Conservation (phyloP, 2,113 vertebrate species). For the Sphyrna mokarran region DNA sequence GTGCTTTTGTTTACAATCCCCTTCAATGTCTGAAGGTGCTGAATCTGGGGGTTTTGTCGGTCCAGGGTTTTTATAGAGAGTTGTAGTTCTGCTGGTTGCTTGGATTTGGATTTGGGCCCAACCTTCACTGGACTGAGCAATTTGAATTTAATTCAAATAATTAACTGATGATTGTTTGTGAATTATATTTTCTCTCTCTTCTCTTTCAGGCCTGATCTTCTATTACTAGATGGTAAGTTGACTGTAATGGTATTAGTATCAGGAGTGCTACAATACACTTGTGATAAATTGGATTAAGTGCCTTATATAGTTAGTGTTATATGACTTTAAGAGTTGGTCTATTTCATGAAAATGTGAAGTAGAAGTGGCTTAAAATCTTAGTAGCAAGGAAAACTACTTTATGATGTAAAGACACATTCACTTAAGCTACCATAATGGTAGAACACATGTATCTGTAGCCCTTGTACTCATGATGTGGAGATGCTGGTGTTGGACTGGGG, state of each 20-base stretch:
- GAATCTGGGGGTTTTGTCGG: background rate
- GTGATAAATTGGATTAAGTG: slow-evolving; percentile 14
- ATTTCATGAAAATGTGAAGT: accelerated
- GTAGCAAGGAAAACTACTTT: background rate
- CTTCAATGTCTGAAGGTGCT: background rate
- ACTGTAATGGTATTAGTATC: background rate
- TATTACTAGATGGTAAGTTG: slow-evolving; percentile 89
- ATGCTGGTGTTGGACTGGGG: no score
- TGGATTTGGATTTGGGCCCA: background rate
- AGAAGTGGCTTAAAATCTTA: background rate
- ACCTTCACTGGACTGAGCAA: background rate
- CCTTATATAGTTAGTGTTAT: background rate
- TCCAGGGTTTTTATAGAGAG: background rate
- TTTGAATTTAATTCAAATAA: background rate
- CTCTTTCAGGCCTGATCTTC: slow-evolving; percentile 77
- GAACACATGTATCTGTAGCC: background rate
- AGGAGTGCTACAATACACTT: background rate
- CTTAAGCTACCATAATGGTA: background rate
- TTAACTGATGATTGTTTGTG: background rate
- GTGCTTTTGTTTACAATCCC: background rate
- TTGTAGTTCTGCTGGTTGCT: background rate
- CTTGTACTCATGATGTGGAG: background rate
- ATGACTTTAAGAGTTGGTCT: slow-evolving; percentile 6
- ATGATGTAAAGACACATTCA: background rate
- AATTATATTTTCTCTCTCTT: slow-evolving; percentile 30